Conservation (phyloP, 2,888 invertebrate genomes). For the Scaptomyza tumidula region DNA sequence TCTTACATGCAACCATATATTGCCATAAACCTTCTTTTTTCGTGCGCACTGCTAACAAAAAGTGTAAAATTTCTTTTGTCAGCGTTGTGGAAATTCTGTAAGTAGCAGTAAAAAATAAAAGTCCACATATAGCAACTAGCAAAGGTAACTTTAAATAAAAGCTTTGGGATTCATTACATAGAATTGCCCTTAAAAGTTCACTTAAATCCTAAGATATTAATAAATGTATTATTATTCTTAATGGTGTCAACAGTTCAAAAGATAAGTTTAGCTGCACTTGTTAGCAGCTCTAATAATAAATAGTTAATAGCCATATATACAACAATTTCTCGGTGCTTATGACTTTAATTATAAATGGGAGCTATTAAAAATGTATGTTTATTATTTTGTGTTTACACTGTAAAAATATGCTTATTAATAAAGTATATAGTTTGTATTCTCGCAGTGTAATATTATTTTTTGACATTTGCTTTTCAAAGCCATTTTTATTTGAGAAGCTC, state of each 20-base stretch:
- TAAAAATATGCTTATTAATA: not conserved
- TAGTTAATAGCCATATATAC: not conserved
- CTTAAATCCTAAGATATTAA: not conserved
- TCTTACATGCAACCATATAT: too few relatives aligned
- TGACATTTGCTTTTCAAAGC: too few relatives aligned
- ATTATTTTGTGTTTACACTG: not conserved
- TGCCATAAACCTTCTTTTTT: too few relatives aligned
- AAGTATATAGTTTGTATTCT: not conserved
- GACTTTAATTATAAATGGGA: not conserved
- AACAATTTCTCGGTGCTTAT: not conserved
- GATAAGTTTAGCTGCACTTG: not conserved
- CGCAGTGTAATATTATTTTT: not conserved
- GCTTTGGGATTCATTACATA: not conserved
- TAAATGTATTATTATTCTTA: not conserved
- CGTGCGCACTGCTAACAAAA: too few relatives aligned
- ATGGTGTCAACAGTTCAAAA: not conserved
- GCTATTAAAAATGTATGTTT: not conserved
- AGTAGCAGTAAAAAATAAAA: not conserved
- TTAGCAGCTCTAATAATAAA: not conserved
- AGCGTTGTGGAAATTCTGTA: not conserved
- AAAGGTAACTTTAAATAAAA: not conserved
- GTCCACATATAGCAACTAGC: not conserved
- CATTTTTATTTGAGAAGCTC: too few relatives aligned
- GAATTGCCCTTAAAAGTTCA: not conserved
- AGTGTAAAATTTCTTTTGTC: too few relatives aligned